Base-by-base conservation (phyloP, 2,113 vertebrate genomes). In the Carettochelys insculpta region DNA sequence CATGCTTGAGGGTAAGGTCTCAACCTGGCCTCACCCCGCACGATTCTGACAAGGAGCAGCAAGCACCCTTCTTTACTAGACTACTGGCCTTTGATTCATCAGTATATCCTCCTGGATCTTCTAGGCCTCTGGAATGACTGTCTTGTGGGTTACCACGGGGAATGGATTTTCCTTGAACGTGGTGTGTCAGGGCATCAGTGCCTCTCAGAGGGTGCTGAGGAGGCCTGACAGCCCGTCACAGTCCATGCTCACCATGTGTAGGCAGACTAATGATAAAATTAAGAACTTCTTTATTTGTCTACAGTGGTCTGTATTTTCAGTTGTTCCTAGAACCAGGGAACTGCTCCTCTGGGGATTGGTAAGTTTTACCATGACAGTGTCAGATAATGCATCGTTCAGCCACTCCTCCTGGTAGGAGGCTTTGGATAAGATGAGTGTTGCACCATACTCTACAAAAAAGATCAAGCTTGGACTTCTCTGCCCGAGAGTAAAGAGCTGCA, bases 351-450 rank as follows among this genome's bases (percentile, higher is more conserved):
- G 61, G 16, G 61, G 17, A 34, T n/a, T 8, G 61, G 16, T 17
- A 65, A 14, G 16, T 20, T 34, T 38, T 65, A 65, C 34, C 34
- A 65, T 17, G n/a, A 65, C 31, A 61, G 16, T n/a, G 16, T n/a
- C 58, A 17, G 58, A 6, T n/a, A 9, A n/a, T 34, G 73, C 2
- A 7, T 82, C 84, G 75, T 47, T 89, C 65, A 19, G 56, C n/a
- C 34, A 82, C 34, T 86, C 89, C 86, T 71, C 88, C 0, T n/a
- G 31, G 0, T 94, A 25, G 0, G 2, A 31, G 14, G 50, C 75
- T 82, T 88, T 91, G 52, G 50, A 86, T 86, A 90, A 94, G 38
- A 94, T 13, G 34, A 17, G 83, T 90, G 13, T 84, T 45, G 83
- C 86, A 86, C 82, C 17, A 45, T 16, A 50, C 47, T 91, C 54